Conservation (phyloP, 2,888 invertebrate genomes). For the Antheraea assamensis region DNA sequence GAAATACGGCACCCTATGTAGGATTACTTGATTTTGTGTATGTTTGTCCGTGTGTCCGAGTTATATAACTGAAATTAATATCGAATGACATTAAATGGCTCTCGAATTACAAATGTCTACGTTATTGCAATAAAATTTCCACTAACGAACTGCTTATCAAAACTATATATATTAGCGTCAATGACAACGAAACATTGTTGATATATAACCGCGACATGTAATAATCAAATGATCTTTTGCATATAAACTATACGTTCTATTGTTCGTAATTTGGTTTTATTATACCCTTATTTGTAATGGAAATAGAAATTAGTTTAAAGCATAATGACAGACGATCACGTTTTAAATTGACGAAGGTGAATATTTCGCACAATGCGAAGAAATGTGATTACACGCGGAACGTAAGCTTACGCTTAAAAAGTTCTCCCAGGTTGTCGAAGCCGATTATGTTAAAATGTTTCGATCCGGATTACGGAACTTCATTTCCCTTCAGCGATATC, state of each 20-base stretch:
- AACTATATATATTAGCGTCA: too few species aligned
- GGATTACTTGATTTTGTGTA: too few species aligned
- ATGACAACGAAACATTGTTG: too few species aligned
- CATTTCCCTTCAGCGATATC: constrained; percentile 47
- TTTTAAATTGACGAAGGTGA: constrained; percentile 5
- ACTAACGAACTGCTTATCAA: too few species aligned
- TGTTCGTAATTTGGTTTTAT: not conserved
- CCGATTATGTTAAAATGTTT: constrained; percentile 45
- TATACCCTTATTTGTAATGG: not conserved
- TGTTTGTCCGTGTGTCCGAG: too few species aligned
- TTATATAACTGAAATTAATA: too few species aligned
- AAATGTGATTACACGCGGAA: constrained; percentile 9
- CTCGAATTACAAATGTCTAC: too few species aligned
- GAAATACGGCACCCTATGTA: too few species aligned
- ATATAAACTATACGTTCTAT: not conserved
- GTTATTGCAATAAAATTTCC: too few species aligned
- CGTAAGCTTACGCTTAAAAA: constrained; percentile 5
- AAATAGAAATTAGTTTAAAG: not conserved
- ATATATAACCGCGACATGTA: not conserved
- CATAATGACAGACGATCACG: constrained; percentile 6
- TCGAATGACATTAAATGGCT: too few species aligned
- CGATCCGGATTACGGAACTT: constrained; percentile 46
- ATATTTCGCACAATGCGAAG: constrained; percentile 1
- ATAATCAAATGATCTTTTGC: not conserved
- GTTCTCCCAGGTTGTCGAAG: constrained; percentile 15